phyloP scores from a whole-genome alignment of 2,888 invertebrate species.

The Drosophila kanekoi region DNA sequence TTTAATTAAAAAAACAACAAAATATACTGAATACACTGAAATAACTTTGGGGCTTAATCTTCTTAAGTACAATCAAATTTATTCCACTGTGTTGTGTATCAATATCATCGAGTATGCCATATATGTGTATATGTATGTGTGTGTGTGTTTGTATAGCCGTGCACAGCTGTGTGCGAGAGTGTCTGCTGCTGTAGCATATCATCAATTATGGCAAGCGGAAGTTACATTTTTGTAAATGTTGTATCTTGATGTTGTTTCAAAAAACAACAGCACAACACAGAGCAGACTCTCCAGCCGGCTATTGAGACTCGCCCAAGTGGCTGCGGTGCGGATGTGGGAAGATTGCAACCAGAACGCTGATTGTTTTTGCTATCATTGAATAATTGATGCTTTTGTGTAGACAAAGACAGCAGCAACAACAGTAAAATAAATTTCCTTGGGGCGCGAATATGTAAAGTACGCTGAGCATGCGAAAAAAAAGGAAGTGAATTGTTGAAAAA shows the following conservation, averaged over 20 bases:
- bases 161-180: neutral
- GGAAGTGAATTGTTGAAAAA: constrained; percentile 11
- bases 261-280: constrained; percentile 37
- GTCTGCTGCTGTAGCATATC: constrained; percentile 52
- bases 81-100: constrained; percentile 17
- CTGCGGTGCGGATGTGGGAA: constrained; percentile 8
- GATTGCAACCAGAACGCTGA: constrained; percentile 33
- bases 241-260: constrained; percentile 65
- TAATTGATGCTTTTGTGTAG: constrained; percentile 63
- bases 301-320: constrained; percentile 40
- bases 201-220: constrained; percentile 79
- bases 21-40: too few relatives aligned
- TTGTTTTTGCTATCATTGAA: constrained; percentile 57
- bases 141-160: neutral
- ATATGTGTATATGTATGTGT: neutral
- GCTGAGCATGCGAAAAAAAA: constrained; percentile 9
- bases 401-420: constrained; percentile 22
- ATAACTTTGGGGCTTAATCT: neutral
- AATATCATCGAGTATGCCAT: neutral
- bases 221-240: constrained; percentile 61
- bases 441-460: constrained; percentile 14
- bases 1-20: too few relatives aligned
- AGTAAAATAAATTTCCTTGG: constrained; percentile 7
- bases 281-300: constrained; percentile 22
- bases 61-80: constrained; percentile 4